phyloP scores from a whole-genome alignment of 1,140 invertebrate genomes.

The Neocloeon triangulifer region DNA sequence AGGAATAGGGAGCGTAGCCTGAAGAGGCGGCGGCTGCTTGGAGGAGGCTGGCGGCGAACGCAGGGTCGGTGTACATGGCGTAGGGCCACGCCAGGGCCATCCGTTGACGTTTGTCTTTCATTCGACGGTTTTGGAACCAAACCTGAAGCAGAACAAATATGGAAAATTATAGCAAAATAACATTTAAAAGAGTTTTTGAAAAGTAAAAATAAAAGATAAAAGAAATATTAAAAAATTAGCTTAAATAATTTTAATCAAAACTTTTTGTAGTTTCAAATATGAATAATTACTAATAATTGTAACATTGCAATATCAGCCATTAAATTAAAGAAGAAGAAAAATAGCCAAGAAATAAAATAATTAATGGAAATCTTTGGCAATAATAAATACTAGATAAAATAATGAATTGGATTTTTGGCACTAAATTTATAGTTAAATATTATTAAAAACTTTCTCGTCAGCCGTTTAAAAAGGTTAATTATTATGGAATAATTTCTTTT shows the following conservation, averaged over 20 bases:
- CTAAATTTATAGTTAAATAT: too few species aligned
- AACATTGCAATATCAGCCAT: too few species aligned
- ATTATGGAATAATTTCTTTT: too few species aligned
- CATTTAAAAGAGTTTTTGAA: neutral
- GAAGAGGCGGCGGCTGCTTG: conserved; percentile 60
- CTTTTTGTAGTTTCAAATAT: neutral
- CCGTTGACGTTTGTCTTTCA: conserved; percentile 93
- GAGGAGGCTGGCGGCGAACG: conserved; percentile 72
- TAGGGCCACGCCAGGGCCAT: conserved; percentile 89
- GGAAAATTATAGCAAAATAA: conserved; percentile 6
- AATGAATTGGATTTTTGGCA: too few species aligned
- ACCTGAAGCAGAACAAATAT: conserved; percentile 39
- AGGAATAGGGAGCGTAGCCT: conserved; percentile 14
- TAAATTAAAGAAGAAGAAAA: too few species aligned
- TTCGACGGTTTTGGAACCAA: conserved; percentile 98
- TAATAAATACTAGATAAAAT: too few species aligned
- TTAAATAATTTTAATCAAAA: neutral
- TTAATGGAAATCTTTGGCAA: too few species aligned
- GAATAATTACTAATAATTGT: too few species aligned
- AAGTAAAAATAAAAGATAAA: neutral
- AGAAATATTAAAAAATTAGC: neutral
- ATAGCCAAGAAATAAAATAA: too few species aligned
- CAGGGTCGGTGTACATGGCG: conserved; percentile 77
- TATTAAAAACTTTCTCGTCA: too few species aligned
- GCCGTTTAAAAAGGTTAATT: too few species aligned